phyloP scores from a whole-genome alignment of 2,888 invertebrate genomes.

The Morpho helenor region DNA sequence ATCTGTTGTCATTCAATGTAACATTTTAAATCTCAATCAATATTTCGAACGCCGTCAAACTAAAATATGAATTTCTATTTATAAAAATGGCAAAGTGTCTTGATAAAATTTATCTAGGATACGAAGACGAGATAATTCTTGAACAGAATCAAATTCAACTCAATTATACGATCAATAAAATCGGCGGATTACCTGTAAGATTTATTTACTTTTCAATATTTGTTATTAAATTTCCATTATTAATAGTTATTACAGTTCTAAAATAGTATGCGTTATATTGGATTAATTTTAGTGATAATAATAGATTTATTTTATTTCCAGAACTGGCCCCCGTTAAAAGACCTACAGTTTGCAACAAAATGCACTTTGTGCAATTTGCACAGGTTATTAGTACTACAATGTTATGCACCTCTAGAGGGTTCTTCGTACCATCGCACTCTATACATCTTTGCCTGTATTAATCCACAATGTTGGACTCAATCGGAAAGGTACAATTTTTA shows the following conservation, averaged over 20 bases:
- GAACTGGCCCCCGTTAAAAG: conserved; percentile 84
- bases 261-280: too few species aligned
- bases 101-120: conserved; percentile 85
- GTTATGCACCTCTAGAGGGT: conserved; percentile 91
- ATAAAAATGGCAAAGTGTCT: conserved; percentile 72
- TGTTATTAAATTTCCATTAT: background rate
- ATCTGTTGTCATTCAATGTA: too few species aligned
- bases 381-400: conserved; percentile 88
- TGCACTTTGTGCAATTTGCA: conserved; percentile 88
- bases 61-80: background rate
- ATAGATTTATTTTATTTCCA: conserved; percentile 40
- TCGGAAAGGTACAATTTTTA: conserved; percentile 81
- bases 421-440: conserved; percentile 91
- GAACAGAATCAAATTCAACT: conserved; percentile 83
- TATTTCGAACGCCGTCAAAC: too few species aligned
- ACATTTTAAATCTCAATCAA: too few species aligned
- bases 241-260: too few species aligned
- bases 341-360: conserved; percentile 73
- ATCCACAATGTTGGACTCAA: conserved; percentile 90
- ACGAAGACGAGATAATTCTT: conserved; percentile 86
- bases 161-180: conserved; percentile 88
- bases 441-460: conserved; percentile 91
- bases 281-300: too few species aligned
- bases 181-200: conserved; percentile 88
- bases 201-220: conserved; percentile 18